Evolutionary conservation across 1,140 invertebrate species (phyloP), one percentile per base, ranked within the genome.

Genomic region (Aleiodes sp.): DNA sequence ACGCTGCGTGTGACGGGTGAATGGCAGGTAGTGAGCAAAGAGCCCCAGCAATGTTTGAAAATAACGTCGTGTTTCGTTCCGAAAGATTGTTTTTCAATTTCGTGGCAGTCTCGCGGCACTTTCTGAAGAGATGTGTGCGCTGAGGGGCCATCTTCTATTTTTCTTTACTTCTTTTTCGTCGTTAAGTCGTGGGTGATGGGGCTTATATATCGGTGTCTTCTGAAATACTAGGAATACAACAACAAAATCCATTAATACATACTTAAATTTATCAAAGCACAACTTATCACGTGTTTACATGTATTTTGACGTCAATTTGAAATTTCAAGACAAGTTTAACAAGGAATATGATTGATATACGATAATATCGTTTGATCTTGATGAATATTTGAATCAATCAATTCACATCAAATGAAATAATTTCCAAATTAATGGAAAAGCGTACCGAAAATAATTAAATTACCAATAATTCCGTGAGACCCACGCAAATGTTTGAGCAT

Each of bases 41-140:
- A 72, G 61, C 14, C 61, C 61, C 37, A 43, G 60, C 46, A 65
- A 66, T 72, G 71, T 72, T 72, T 72, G 67, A 72, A 72, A 72
- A 72, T 69, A 72, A 70, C 63, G 71, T 72, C 71, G 68, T 39
- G 33, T 69, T n/a, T 72, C 33, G 46, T 26, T 46, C 19, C 66
- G 39, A 69, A 72, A 72, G 62, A 72, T 72, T 72, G 60, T 72
- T 72, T 72, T 72, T 72, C 56, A 69, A 72, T 69, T 72, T 62
- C 26, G 19, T 68, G 9, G 16, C 21, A 39, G 52, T 16, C 46
- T 35, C 4, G 46, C 46, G 46, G 46, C 46, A 52, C 46, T 52
- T 16, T 52, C 46, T 52, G 46, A 52, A 52, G 4, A 52, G n/a
- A n/a, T n/a, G n/a, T n/a, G n/a, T n/a, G n/a, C n/a, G n/a, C n/a